These are phyloP conservation scores for Holothuria glaberrima DNA, from an alignment of 35 echinoderm and acorn worm genomes.

Conservation along the genomic window DNA sequence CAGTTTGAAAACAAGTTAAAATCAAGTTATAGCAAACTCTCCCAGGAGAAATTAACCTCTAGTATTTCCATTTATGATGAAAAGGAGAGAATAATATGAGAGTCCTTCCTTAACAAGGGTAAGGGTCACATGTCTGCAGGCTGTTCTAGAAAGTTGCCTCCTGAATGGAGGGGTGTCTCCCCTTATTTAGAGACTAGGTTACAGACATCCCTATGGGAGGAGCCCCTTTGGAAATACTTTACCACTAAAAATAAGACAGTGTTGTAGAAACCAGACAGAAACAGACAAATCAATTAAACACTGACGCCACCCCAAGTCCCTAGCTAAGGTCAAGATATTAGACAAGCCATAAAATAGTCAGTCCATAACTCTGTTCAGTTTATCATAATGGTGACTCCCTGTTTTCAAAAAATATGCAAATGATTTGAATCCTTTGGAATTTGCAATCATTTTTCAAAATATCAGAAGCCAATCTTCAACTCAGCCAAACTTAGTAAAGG, in stretches of 20 bases:
- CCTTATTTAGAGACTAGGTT: neutral
- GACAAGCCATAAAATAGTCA: neutral
- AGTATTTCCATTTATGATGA: neutral
- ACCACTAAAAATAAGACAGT: neutral
- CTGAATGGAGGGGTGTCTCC: constrained; percentile 29
- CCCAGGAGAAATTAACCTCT: constrained; percentile 25
- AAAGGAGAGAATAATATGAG: neutral
- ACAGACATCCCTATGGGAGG: neutral
- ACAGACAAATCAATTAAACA: constrained; percentile 10
- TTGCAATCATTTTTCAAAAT: too few relatives aligned
- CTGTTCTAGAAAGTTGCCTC: constrained; percentile 37
- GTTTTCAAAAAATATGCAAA: too few relatives aligned
- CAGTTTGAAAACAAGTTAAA: constrained; percentile 48
- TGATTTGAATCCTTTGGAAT: too few relatives aligned
- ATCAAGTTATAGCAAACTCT: constrained; percentile 29
- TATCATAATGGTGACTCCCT: too few relatives aligned
- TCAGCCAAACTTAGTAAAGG: too few relatives aligned
- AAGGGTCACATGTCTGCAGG: constrained; percentile 35
- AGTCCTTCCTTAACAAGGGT: neutral
- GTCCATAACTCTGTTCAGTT: too few relatives aligned
- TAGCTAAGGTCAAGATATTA: neutral
- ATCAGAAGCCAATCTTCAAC: too few relatives aligned
- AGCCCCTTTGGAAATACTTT: neutral
- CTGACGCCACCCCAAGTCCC: constrained; percentile 1
- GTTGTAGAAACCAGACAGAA: neutral